Conservation (phyloP, 2,888 invertebrate species). For the Antheraea assamensis region DNA sequence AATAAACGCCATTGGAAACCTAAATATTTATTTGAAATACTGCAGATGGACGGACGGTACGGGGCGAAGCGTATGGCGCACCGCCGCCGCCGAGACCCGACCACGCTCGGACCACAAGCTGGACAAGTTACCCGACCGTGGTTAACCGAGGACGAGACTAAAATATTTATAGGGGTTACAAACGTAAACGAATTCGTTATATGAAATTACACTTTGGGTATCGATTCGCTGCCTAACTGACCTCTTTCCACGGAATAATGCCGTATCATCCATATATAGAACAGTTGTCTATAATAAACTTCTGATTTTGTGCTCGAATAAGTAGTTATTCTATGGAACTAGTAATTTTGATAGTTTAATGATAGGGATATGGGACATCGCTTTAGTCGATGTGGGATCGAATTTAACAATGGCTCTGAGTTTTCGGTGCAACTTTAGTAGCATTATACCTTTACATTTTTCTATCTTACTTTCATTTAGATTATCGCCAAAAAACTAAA, state of each 20-base stretch:
- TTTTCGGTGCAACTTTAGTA: not conserved
- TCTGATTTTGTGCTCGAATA: no score
- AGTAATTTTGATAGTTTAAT: no score
- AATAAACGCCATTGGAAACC: slow-evolving; percentile 54
- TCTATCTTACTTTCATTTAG: not conserved
- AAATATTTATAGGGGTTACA: slow-evolving; percentile 46
- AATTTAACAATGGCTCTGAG: not conserved
- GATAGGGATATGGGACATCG: no score
- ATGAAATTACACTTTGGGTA: slow-evolving; percentile 32
- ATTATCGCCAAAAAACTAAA: no score
- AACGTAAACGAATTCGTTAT: slow-evolving; percentile 35
- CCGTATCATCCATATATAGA: not conserved
- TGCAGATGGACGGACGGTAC: slow-evolving; percentile 36
- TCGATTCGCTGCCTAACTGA: slow-evolving; percentile 19
- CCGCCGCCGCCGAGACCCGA: slow-evolving; percentile 40
- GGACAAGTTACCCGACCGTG: slow-evolving; percentile 41
- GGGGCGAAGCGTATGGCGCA: slow-evolving; percentile 33
- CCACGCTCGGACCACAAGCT: slow-evolving; percentile 44
- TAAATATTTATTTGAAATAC: slow-evolving; percentile 63
- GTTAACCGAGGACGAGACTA: slow-evolving; percentile 43
- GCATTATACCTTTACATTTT: not conserved
- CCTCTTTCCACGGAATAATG: not conserved
- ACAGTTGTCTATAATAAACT: no score
- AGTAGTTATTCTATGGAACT: no score
- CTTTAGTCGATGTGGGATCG: no score